phyloP scores from a whole-genome alignment of 2,113 vertebrate species.

The Sterna hirundo region DNA sequence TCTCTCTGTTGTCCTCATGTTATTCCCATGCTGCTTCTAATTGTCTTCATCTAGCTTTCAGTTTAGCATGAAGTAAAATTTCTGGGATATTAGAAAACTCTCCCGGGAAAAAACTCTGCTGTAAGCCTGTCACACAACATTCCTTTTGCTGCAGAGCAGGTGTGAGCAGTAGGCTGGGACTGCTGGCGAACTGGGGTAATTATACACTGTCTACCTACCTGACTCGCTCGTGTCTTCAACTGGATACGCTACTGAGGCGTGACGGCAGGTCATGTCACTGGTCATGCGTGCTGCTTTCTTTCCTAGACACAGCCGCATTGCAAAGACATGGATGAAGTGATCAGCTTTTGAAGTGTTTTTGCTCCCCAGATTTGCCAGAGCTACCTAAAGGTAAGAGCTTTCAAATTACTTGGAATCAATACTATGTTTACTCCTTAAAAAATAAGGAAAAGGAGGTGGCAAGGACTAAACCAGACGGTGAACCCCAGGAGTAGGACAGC shows the following conservation, averaged over 20 bases:
- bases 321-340: background rate
- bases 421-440: background rate
- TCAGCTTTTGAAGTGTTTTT: background rate
- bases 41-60: background rate
- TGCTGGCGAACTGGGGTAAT: background rate
- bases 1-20: background rate
- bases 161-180: slow-evolving; percentile 27
- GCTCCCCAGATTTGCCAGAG: background rate
- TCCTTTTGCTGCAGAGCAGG: slow-evolving; percentile 23
- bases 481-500: background rate
- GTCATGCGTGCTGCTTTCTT: background rate
- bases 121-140: slow-evolving; percentile 40
- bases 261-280: background rate
- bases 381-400: slow-evolving; percentile 44
- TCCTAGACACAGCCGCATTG: background rate
- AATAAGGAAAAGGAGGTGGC: background rate
- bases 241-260: background rate
- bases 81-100: background rate
- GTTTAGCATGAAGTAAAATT: background rate
- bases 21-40: background rate
- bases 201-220: background rate
- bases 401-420: background rate
- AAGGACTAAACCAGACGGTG: background rate
- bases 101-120: background rate
- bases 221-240: background rate